A percentile compares a stretch with the other conserved stretches of the same genome.
These are phyloP conservation scores for Phania funesta DNA, from an alignment of 2,888 invertebrate species.

Conservation along the genomic window DNA sequence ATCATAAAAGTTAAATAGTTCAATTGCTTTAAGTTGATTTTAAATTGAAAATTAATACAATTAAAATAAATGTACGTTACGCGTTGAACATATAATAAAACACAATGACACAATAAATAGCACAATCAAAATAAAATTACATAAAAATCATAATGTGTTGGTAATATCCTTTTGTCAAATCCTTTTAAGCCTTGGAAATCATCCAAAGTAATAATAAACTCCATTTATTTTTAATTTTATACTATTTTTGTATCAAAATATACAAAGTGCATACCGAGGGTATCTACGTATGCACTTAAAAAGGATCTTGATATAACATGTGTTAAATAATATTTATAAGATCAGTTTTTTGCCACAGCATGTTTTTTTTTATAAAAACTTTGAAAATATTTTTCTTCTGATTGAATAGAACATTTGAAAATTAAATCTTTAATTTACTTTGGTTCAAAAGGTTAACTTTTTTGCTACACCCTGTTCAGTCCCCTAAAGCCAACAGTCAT, in stretches of 20 bases:
- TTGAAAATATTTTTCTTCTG: too few species aligned
- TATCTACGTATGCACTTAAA: neutral
- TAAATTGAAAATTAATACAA: too few species aligned
- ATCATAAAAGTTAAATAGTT: too few species aligned
- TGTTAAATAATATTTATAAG: neutral
- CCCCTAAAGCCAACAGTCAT: conserved; percentile 23
- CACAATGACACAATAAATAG: too few species aligned
- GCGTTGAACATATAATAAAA: too few species aligned
- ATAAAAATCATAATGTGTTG: neutral
- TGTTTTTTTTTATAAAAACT: too few species aligned
- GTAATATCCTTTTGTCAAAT: neutral
- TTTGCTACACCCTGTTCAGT: conserved; percentile 8
- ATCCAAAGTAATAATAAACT: conserved; percentile 46
- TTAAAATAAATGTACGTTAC: too few species aligned
- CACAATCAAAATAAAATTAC: too few species aligned
- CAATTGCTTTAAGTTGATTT: too few species aligned
- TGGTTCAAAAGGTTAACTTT: neutral
- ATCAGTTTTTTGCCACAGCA: too few species aligned
- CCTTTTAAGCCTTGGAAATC: conserved; percentile 17
- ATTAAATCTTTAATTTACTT: too few species aligned
- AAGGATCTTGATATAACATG: neutral
- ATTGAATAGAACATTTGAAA: too few species aligned
- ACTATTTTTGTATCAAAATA: conserved; percentile 7
- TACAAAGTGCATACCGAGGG: neutral
- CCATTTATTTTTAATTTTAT: conserved; percentile 43